phyloP scores from a whole-genome alignment of 2,888 invertebrate genomes.

The Pseudococcus longispinus region DNA sequence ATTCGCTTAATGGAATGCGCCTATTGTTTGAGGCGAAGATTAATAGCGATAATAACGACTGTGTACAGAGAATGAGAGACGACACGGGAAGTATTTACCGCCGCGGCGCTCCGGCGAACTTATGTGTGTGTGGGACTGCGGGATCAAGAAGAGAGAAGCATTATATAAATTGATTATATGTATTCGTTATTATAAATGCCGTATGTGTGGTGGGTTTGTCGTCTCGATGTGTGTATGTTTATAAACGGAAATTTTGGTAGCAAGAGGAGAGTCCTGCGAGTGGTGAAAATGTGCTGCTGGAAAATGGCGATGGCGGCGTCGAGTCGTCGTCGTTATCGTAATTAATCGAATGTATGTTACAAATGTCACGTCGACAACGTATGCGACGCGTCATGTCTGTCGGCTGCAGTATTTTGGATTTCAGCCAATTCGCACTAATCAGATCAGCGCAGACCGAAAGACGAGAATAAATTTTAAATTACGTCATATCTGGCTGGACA shows the following conservation, averaged over 20 bases:
- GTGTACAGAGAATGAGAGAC: background rate
- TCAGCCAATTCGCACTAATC: slow-evolving; percentile 2
- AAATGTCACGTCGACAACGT: slow-evolving; percentile 18
- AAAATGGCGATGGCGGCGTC: background rate
- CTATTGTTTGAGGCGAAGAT: slow-evolving; percentile 40
- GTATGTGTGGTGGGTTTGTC: background rate
- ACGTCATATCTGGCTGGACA: background rate
- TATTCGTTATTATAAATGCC: background rate
- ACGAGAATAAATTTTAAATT: slow-evolving; percentile 20
- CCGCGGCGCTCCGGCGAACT: background rate
- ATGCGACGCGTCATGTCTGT: slow-evolving; percentile 3
- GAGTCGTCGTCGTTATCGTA: slow-evolving; percentile 19
- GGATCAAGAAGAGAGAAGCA: background rate
- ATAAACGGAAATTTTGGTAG: background rate
- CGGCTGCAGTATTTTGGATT: background rate
- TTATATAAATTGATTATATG: slow-evolving; percentile 6
- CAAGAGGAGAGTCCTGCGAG: background rate
- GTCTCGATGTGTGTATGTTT: background rate
- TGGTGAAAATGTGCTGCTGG: background rate
- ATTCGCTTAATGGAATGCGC: slow-evolving; percentile 33
- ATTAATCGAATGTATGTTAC: slow-evolving; percentile 33
- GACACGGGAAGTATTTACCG: background rate
- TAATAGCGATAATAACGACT: slow-evolving; percentile 29
- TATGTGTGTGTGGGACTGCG: background rate
- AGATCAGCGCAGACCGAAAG: background rate